Base-by-base conservation (phyloP, 2,113 vertebrate genomes). In the Cheilinus undulatus region DNA sequence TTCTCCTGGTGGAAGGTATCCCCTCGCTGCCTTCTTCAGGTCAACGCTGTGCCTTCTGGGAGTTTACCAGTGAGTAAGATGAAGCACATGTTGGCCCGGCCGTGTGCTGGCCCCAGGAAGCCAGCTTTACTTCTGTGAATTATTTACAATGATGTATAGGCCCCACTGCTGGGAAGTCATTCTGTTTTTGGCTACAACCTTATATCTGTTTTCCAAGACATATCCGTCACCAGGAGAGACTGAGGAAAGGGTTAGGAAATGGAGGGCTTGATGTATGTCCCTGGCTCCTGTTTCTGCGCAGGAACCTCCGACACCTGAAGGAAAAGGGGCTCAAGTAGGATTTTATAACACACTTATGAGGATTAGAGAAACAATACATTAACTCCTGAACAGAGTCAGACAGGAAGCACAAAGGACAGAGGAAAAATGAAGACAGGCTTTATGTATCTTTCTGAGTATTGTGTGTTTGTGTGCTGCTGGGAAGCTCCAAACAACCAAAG, bases 121-220 rank as follows among this genome's bases (percentile, higher is more conserved):
- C 84, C 74, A 71, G 74, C 79, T 84, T 76, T 82, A 82, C 85
- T 82, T 72, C 61, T 56, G 84, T 90, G 78, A 89, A 91, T 92
- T 92, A 92, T 92, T 92, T 88, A 91, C 81, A 56, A 79, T 92
- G 91, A 92, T 91, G 82, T 91, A 91, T 90, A 57, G 84, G 48
- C 73, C 72, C 58, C 2, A 49, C 81, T 89, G 87, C 85, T 82
- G 81, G 81, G 86, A 87, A 88, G 72, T 65, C 70, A 71, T 84
- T 86, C 78, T 78, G 79, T 80, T 88, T 85, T 88, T 82, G 85
- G 88, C 86, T 59, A 82, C 78, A 66, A 68, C 69, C 80, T 83
- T 73, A 80, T 69, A 84, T 88, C 77, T 89, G 82, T 82, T 86
- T 84, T 83, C 82, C 78, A 85, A 87, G 86, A 86, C 75, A 26